Conservation (phyloP, 2,113 vertebrate species). For the Rhadina sibilatrix region DNA sequence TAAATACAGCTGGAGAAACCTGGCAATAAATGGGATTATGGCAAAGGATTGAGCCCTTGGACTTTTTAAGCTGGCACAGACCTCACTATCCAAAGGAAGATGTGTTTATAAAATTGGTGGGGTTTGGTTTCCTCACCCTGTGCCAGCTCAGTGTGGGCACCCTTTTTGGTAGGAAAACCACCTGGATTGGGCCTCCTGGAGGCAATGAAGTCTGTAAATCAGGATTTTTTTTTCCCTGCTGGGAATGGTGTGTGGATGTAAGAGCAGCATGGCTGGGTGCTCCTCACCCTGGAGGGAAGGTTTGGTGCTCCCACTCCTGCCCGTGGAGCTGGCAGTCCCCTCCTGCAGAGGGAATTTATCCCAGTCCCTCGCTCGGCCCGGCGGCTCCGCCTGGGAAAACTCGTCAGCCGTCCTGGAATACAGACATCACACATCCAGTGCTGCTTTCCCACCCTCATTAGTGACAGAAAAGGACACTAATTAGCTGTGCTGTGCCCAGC, state of each 20-base stretch:
- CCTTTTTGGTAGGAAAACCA: not conserved
- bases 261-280: not conserved
- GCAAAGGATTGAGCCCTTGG: not conserved
- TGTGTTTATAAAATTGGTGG: not conserved
- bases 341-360: not conserved
- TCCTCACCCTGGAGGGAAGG: not conserved
- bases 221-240: not conserved
- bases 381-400: not conserved
- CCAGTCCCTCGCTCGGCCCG: not conserved
- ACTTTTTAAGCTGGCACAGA: not conserved
- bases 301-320: not conserved
- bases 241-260: not conserved
- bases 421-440: not conserved
- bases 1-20: not conserved
- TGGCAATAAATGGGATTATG: not conserved
- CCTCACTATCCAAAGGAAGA: not conserved
- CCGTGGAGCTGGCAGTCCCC: not conserved
- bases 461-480: not conserved
- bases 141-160: not conserved
- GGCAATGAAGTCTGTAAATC: not conserved
- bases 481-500: not conserved
- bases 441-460: slow-evolving; percentile 9
- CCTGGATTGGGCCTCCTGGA: not conserved
- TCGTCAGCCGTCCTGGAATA: fast-evolving
- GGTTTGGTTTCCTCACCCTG: not conserved